Evolutionary conservation across 2,888 invertebrate species (phyloP).

Genomic region (Priocnemis perturbator): DNA sequence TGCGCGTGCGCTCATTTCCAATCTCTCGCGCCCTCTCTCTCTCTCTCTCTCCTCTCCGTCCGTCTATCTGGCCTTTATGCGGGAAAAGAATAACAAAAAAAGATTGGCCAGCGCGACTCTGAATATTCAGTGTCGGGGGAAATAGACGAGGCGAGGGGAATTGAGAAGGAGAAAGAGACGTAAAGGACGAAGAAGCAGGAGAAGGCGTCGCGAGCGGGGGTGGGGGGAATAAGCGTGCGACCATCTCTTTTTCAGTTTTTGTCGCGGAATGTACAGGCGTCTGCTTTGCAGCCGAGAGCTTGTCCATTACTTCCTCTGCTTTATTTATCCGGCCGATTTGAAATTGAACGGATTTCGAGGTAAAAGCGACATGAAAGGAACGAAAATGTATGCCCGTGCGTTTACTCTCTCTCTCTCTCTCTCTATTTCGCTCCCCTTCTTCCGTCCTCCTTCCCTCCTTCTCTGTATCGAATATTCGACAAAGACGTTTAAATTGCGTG

Average conservation of each 20-base stretch:
- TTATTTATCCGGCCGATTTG: conserved; percentile 64
- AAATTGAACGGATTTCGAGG: conserved; percentile 64
- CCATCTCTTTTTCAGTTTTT: neutral
- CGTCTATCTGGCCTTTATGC: no score
- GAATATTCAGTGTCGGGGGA: conserved; percentile 39
- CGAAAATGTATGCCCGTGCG: conserved; percentile 33
- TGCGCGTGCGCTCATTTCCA: conserved; percentile 12
- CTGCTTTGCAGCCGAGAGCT: conserved; percentile 50
- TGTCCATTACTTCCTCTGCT: conserved; percentile 57
- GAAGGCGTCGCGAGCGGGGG: neutral
- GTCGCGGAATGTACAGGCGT: conserved; percentile 41
- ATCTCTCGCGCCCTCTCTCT: no score
- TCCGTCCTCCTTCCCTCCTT: neutral
- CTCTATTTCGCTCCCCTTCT: neutral
- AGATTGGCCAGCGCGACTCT: conserved; percentile 45
- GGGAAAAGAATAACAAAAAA: conserved; percentile 11
- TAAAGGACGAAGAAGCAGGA: conserved; percentile 3
- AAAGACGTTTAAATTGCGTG: no score
- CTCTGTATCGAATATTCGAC: no score
- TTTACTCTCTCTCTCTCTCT: conserved; percentile 8
- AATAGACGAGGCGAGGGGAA: conserved; percentile 13
- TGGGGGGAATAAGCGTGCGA: neutral
- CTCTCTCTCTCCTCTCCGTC: no score
- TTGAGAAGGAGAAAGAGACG: neutral
- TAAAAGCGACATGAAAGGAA: conserved; percentile 36